Evolutionary conservation across 2,797 vertebrate species (phyloP).

Genomic region (Rhinogobio ventralis): DNA sequence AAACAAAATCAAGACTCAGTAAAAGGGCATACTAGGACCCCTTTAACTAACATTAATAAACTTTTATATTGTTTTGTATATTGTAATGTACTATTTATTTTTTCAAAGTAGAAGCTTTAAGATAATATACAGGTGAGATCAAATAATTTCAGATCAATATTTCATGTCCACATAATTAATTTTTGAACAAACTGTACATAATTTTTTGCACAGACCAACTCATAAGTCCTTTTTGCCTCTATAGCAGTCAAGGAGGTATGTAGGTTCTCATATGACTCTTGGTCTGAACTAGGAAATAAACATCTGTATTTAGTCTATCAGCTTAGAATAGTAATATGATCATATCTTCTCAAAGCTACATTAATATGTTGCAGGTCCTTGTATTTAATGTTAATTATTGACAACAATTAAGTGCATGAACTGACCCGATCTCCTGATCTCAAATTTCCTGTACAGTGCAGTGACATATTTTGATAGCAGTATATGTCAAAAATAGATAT

Average conservation of each 20-base stretch:
- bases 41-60: too few relatives aligned
- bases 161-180: not conserved
- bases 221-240: constrained; percentile 3
- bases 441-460: not conserved
- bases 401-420: not conserved
- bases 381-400: not conserved
- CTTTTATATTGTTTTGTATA: not conserved
- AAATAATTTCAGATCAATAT: not conserved
- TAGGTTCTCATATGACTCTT: not conserved
- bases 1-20: too few relatives aligned
- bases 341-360: not conserved
- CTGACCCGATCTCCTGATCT: not conserved
- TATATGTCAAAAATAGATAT: not conserved
- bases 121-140: too few relatives aligned
- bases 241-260: not conserved
- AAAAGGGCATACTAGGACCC: too few relatives aligned
- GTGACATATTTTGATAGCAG: not conserved
- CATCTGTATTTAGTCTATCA: not conserved
- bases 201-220: not conserved
- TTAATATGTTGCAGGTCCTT: not conserved
- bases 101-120: not conserved
- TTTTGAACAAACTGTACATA: not conserved
- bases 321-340: not conserved
- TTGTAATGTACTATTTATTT: not conserved
- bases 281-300: not conserved